Evolutionary conservation across 53 echinoderm and acorn worm species (phyloP).

Genomic region (Paracentrotus lividus): DNA sequence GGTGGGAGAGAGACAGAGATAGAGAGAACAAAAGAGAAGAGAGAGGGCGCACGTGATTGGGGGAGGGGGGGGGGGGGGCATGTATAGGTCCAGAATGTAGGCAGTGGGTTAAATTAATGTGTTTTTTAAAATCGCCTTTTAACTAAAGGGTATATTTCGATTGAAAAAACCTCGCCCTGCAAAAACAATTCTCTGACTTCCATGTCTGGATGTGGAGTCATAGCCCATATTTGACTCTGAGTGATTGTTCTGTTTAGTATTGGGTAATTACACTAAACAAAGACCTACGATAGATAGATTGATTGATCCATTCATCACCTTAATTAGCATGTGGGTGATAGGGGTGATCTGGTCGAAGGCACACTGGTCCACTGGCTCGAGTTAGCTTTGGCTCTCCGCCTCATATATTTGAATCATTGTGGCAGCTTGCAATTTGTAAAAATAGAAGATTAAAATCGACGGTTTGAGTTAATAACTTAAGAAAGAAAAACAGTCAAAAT

Average conservation of each 20-base stretch:
- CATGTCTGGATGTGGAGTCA: neutral
- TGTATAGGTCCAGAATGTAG: too few species aligned
- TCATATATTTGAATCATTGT: too few species aligned
- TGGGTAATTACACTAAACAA: slow-evolving; percentile 48
- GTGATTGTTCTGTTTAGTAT: neutral
- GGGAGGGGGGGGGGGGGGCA: neutral
- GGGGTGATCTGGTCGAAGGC: neutral
- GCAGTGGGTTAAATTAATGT: too few species aligned
- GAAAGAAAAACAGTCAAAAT: too few species aligned
- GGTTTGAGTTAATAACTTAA: too few species aligned
- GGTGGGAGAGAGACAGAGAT: neutral
- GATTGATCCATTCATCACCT: slow-evolving; percentile 32
- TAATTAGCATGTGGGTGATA: neutral
- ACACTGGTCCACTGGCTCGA: neutral
- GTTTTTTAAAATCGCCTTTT: too few species aligned
- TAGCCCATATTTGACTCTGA: neutral
- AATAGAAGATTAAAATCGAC: too few species aligned
- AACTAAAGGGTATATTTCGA: too few species aligned
- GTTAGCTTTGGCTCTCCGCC: too few species aligned
- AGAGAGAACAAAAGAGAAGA: neutral
- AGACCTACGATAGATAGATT: slow-evolving; percentile 10
- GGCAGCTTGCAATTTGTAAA: too few species aligned
- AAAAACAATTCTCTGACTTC: neutral
- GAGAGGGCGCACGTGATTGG: neutral
- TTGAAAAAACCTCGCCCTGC: too few species aligned